Evolutionary conservation across 1,140 invertebrate genomes (phyloP), one percentile per base, ranked within the genome.

Genomic region (Palaemon carinicauda): DNA sequence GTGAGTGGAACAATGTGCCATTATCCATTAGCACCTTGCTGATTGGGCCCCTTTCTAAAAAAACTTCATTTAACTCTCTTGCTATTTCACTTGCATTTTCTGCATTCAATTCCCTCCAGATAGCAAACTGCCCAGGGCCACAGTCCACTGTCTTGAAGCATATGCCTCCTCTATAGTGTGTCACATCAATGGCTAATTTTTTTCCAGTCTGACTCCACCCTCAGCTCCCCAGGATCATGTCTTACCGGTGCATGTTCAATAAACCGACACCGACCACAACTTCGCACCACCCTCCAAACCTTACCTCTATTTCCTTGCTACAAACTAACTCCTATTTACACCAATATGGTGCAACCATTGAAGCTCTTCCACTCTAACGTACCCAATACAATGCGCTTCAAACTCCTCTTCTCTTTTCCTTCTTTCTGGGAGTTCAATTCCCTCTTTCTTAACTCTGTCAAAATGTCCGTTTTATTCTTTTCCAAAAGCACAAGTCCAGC

Each of bases 151-250:
- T 29, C 17, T 9, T 50, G 7, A 50, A 78, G 50, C 50, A 7
- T 12, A n/a, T n/a, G 1, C 19, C 50, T 29, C 27, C 17, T 33
- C 50, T 50, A 29, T 50, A 78, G 50, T 78, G 75, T 21, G 41
- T 78, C 75, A 78, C 75, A 78, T 78, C 56, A 71, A 81, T 29
- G 4, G 80, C 80, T 21, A 81, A 33, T 54, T 54, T 54, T 27
- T 24, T 9, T 14, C 53, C 80, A 81, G n/a, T 65, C 29, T 19
- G 17, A n/a, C 29, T 65, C 4, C n/a, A 81, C 53, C 12, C 19
- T 27, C 12, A 60, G 5, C 14, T 27, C 19, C 24, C 19, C 56
- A n/a, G 19, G 24, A 60, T n/a, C 56, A 60, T 27, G 19, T n/a
- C 56, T 27, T 27, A n/a, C 19, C 14, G 12, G 19, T n/a, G 56